A percentile compares a stretch with the other conserved stretches of the same genome.
These are phyloP conservation scores for Crypturellus undulatus DNA, from an alignment of 2,113 vertebrate genomes.

Conservation along the genomic window DNA sequence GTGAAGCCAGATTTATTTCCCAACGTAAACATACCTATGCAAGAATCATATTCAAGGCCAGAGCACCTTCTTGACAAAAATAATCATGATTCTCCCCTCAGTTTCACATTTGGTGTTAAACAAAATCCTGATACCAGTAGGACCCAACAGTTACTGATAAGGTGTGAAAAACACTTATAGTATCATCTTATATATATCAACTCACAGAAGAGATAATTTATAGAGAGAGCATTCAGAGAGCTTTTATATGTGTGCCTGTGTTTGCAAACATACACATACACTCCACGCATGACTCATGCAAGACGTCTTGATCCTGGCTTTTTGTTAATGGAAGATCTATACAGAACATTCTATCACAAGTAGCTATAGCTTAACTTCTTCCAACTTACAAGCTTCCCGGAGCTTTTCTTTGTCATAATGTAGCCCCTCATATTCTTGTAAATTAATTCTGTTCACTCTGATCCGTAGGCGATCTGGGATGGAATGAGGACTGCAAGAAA, in stretches of 20 bases:
- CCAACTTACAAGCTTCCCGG: constrained; percentile 93
- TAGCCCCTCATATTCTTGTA: constrained; percentile 94
- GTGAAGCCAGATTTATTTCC: background rate
- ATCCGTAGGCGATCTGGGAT: constrained; percentile 94
- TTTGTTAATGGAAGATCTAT: background rate
- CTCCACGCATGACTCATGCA: background rate
- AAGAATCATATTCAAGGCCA: background rate
- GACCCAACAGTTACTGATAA: background rate
- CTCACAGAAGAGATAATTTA: background rate
- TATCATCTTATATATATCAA: too few species aligned
- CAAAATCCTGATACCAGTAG: background rate
- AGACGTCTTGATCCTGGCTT: background rate
- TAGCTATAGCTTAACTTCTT: background rate
- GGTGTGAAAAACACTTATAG: background rate
- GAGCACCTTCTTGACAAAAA: background rate
- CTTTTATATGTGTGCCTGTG: background rate
- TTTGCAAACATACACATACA: background rate
- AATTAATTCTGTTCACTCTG: constrained; percentile 93
- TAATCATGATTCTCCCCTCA: background rate
- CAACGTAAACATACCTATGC: background rate
- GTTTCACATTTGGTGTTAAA: background rate
- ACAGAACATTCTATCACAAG: background rate
- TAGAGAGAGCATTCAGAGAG: background rate
- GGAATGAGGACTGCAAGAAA: constrained; percentile 88
- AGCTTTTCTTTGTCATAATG: constrained; percentile 96